A percentile compares a stretch with the other conserved stretches of the same genome.
Conservation (phyloP, 2,888 invertebrate species). For the Pristionchus exspectatus region DNA sequence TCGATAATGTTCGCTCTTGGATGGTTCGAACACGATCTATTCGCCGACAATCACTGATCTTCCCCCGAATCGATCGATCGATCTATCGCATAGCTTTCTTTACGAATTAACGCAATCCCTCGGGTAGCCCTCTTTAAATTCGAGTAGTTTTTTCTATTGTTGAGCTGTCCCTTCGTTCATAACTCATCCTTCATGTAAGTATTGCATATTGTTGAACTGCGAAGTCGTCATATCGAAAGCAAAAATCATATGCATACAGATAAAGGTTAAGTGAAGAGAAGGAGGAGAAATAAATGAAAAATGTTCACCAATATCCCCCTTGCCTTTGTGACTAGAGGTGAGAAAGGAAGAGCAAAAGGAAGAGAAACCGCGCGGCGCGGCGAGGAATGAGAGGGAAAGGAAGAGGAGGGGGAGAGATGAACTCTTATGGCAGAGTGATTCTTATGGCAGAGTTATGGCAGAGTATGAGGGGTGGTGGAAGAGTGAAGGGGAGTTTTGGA, state of each 20-base stretch:
- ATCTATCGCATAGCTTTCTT: background rate
- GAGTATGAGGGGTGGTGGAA: no score
- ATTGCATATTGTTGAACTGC: constrained; percentile 25
- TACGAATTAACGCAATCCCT: background rate
- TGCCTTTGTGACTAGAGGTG: no score
- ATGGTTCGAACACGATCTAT: constrained; percentile 68
- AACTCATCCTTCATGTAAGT: background rate
- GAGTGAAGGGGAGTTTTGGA: no score
- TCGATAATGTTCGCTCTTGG: constrained; percentile 67
- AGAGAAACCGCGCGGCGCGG: no score
- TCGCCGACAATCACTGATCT: background rate
- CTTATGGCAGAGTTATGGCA: no score
- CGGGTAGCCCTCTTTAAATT: background rate
- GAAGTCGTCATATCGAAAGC: constrained; percentile 4
- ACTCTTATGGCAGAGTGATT: no score
- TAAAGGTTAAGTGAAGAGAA: background rate
- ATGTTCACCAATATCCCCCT: no score
- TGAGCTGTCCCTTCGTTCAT: background rate
- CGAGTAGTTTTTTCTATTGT: constrained; percentile 27
- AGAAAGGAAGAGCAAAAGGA: no score
- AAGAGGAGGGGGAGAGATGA: no score
- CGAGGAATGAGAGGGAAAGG: no score
- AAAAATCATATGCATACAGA: background rate
- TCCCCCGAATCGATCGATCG: background rate
- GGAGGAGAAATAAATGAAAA: no score